Base-by-base conservation (phyloP, 2,888 invertebrate species). In the Euphydryas editha region DNA sequence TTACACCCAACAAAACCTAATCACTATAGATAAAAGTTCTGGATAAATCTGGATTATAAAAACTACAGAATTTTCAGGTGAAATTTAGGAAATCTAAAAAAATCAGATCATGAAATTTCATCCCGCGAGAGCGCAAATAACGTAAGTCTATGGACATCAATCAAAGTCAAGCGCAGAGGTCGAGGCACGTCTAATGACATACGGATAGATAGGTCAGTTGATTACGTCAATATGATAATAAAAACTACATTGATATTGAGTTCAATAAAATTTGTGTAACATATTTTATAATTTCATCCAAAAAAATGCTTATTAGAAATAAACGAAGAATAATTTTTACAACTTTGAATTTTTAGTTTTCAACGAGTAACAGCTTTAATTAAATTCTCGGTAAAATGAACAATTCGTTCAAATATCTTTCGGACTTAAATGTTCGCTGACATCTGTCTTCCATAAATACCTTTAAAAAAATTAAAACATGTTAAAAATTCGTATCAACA, bases 91-190 rank as follows among this genome's bases (percentile, higher is more conserved):
- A 36, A 54, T 36, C 15, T 36, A 6, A 20, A 20, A 56, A 57
- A 69, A 55, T 62, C 56, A 54, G 58, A 59, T 30, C 55, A 30
- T 47, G 56, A 54, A 46, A 68, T 75, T 70, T 73, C 73, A 72
- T 69, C 75, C 73, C 75, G 73, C 71, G 79, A 72, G 76, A 73
- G 73, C 72, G 72, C 73, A 71, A 70, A 67, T 67, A 68, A 71
- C 69, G 69, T 72, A 70, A 74, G 73, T 73, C 75, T 67, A 72
- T 72, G 72, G 75, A 63, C 81, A 87, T 88, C 86, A 79, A 86
- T 88, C 88, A 86, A 76, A 79, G 86, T 86, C 87, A 82, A 59
- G 30, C 69, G 68, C 87, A 86, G 80, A 77, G 79, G 78, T 79
- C 78, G 73, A 72, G 72, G 73, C 71, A 69, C 17, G 44, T 17